Conservation (phyloP, 2,113 vertebrate species). For the Antechinus flavipes region DNA sequence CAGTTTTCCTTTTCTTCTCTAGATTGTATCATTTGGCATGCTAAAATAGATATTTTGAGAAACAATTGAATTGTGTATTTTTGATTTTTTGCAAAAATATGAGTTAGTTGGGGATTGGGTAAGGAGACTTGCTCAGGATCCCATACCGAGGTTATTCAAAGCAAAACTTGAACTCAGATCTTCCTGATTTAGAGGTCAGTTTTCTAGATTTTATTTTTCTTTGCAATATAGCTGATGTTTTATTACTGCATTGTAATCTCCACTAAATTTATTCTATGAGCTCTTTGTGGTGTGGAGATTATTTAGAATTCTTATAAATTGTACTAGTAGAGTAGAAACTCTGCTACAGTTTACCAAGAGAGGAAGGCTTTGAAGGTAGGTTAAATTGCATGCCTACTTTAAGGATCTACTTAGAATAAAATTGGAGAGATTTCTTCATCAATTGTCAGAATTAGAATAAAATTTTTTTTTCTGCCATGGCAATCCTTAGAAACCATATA, state of each 20-base stretch:
- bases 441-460: background rate
- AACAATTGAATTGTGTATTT: background rate
- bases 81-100: background rate
- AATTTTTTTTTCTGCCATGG: background rate
- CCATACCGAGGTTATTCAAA: background rate
- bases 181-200: background rate
- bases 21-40: background rate
- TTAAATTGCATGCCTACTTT: background rate
- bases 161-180: background rate
- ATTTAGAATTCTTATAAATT: background rate
- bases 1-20: background rate
- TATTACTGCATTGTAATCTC: background rate
- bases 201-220: background rate
- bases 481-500: background rate
- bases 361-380: background rate
- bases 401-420: background rate
- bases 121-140: background rate
- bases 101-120: background rate
- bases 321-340: background rate
- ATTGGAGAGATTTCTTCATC: background rate
- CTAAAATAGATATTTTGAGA: background rate
- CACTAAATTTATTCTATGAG: background rate
- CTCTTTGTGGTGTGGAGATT: background rate
- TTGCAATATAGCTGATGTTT: background rate
- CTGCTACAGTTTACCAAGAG: background rate